Base-by-base conservation (phyloP, 2,888 invertebrate species). In the Flexamia atlantica region DNA sequence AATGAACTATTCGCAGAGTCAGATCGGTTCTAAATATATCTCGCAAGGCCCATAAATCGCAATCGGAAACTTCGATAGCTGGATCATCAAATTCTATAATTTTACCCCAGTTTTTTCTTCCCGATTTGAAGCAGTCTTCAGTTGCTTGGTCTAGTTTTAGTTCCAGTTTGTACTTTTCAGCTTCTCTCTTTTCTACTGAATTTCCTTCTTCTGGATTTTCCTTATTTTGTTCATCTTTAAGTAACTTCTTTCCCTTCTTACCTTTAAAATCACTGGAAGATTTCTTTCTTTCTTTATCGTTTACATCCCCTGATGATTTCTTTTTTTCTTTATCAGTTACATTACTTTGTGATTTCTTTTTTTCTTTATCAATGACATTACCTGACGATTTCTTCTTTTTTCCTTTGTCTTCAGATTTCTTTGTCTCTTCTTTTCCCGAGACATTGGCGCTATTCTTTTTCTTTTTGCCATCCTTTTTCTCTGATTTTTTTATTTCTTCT, bases 61-160 rank as follows among this genome's bases (percentile, higher is more conserved):
- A 64, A 28, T 28, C 5, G 14, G 64, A 28, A 25, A 64, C 64
- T 30, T 64, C 28, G 28, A 64, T 64, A 12, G 64, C 30, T 25
- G 64, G 64, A 2, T 30, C 30, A 14, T 64, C 12, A 28, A 64
- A 64, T 28, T 64, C 64, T 64, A 64, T 28, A 28, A 64, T 64
- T 64, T 64, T 64, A 25, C 64, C 64, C 64, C 64, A 64, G 12
- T 17, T 64, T 64, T 64, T 64, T 30, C 64, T 64, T 28, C 30
- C 28, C 9, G 64, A 28, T 28, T 64, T 64, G 30, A 64, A 64
- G 17, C 64, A 64, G 1, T 64, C 64, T 64, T 28, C 14, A 28
- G 14, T 30, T 17, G 23, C 23, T 53, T 64, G 64, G 64, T 64
- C 64, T 30, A 28, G 30, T 28, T 25, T 64, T 14, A 64, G 14